These are phyloP conservation scores for Aegotheles bennettii DNA, from an alignment of 2,113 vertebrate genomes.

Conservation along the genomic window DNA sequence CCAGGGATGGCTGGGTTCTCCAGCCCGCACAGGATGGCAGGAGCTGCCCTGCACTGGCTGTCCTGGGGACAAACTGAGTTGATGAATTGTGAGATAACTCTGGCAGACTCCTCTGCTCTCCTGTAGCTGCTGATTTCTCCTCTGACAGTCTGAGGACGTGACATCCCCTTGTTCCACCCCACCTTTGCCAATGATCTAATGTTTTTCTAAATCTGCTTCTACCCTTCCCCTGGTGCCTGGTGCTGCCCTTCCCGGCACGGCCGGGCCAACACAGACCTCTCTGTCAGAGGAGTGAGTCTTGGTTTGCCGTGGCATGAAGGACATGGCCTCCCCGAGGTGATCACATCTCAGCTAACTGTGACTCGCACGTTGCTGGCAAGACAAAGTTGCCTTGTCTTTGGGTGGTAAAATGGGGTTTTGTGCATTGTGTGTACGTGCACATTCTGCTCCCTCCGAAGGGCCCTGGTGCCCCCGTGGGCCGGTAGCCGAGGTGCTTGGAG, in stretches of 20 bases:
- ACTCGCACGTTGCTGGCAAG: constrained; percentile 28
- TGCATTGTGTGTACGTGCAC: background rate
- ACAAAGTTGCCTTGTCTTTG: constrained; percentile 58
- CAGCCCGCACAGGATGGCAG: rapidly evolving
- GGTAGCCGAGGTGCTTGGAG: background rate
- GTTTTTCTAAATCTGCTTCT: background rate
- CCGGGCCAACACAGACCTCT: background rate
- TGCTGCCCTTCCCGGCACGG: background rate
- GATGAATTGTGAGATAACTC: background rate
- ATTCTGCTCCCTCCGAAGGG: background rate
- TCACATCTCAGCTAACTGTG: constrained; percentile 17
- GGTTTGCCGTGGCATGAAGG: background rate
- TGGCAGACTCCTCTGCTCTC: background rate
- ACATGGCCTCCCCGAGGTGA: constrained; percentile 45
- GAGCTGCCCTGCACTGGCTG: background rate
- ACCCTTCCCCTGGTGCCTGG: background rate
- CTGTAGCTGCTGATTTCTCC: background rate
- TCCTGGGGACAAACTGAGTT: background rate
- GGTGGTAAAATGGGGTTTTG: background rate
- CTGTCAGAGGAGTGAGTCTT: constrained; percentile 14
- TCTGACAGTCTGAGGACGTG: background rate
- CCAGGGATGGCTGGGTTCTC: background rate
- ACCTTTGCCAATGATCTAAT: background rate
- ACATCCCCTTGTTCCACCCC: background rate
- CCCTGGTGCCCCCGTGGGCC: background rate